A percentile compares a stretch with the other conserved stretches of the same genome.
Conservation (phyloP, 2,113 vertebrate species). For the Pseudopipra pipra region DNA sequence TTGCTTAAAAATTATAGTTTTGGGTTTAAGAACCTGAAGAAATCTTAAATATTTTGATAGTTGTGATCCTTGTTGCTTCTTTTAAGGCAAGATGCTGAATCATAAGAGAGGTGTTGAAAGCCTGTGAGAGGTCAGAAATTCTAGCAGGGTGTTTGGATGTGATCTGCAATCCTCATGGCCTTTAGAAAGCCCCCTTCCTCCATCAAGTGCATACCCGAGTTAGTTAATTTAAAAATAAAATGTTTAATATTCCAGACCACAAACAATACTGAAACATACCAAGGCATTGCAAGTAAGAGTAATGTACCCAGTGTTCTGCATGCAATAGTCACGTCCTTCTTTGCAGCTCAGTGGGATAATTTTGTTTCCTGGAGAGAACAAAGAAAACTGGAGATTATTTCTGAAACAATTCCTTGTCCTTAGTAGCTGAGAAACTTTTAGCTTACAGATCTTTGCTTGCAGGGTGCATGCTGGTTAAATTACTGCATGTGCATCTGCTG, state of each 20-base stretch:
- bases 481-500: neutral
- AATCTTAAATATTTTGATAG: neutral
- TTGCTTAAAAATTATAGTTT: neutral
- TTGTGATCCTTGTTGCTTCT: neutral
- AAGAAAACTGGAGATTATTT: neutral
- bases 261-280: neutral
- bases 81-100: neutral
- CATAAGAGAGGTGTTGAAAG: neutral
- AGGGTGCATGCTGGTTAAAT: neutral
- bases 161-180: neutral
- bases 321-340: neutral
- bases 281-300: neutral
- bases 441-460: neutral
- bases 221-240: neutral
- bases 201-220: neutral
- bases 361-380: neutral
- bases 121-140: neutral
- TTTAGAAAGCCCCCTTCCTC: neutral
- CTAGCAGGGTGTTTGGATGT: neutral
- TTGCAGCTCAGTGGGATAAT: neutral
- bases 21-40: neutral
- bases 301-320: neutral
- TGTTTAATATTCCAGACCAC: conserved; percentile 6
- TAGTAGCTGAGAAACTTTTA: neutral
- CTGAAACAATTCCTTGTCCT: neutral